phyloP scores from a whole-genome alignment of 2,888 invertebrate species.

The Apoderus coryli region DNA sequence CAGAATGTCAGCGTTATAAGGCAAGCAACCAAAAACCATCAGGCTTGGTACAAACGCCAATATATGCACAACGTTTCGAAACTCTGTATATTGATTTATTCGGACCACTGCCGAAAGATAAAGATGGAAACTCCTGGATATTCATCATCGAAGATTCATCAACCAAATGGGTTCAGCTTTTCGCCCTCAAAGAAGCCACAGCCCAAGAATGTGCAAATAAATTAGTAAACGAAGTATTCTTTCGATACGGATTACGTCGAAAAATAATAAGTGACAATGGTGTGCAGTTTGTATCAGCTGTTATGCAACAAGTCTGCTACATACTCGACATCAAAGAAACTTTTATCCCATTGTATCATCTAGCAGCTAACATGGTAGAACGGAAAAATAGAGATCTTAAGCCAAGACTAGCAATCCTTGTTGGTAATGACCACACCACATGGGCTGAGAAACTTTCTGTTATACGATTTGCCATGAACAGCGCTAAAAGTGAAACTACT shows the following conservation, averaged over 20 bases:
- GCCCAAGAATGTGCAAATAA: conserved; percentile 17
- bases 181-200: conserved; percentile 15
- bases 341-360: conserved; percentile 20
- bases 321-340: conserved; percentile 21
- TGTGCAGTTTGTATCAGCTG: conserved; percentile 21
- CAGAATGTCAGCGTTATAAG: conserved; percentile 14
- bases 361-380: conserved; percentile 16
- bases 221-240: conserved; percentile 20
- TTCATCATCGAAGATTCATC: conserved; percentile 15
- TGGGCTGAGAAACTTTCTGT: conserved; percentile 24
- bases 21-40: conserved; percentile 13
- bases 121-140: conserved; percentile 8
- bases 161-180: conserved; percentile 18
- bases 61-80: conserved; percentile 14
- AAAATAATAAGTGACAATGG: conserved; percentile 27
- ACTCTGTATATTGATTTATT: conserved; percentile 16
- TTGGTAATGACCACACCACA: conserved; percentile 21
- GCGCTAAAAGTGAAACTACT: conserved; percentile 20
- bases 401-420: conserved; percentile 21
- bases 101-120: conserved; percentile 14
- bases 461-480: conserved; percentile 29
- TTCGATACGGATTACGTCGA: conserved; percentile 24
- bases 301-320: conserved; percentile 24
- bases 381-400: conserved; percentile 23
- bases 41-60: conserved; percentile 14